These are phyloP conservation scores for Achlya flavicornis DNA, from an alignment of 2,888 invertebrate species.

Conservation along the genomic window DNA sequence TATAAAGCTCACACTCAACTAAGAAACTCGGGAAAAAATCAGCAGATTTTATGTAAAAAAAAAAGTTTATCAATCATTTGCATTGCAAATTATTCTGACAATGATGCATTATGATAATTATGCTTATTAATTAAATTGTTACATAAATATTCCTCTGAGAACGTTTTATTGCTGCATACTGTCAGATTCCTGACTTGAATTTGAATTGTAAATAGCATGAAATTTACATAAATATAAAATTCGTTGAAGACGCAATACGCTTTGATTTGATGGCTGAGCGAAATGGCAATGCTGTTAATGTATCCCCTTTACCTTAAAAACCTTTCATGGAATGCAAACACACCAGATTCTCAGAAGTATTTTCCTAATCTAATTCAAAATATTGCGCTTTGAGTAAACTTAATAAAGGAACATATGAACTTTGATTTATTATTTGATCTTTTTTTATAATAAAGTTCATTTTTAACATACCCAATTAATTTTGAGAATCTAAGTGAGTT, in stretches of 20 bases:
- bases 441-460: background rate
- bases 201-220: slow-evolving; percentile 37
- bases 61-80: no score
- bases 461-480: background rate
- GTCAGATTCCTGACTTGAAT: background rate
- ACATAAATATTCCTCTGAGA: background rate
- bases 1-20: no score
- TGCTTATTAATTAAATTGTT: background rate
- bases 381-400: background rate
- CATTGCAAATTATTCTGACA: no score
- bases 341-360: background rate
- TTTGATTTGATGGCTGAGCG: slow-evolving; percentile 30
- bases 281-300: slow-evolving; percentile 33
- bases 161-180: slow-evolving; percentile 2
- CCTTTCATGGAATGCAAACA: background rate
- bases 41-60: no score
- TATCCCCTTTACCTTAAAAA: slow-evolving; percentile 3
- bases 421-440: background rate
- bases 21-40: no score
- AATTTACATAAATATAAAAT: slow-evolving; percentile 37
- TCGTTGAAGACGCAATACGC: slow-evolving; percentile 29
- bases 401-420: background rate
- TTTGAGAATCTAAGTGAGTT: background rate
- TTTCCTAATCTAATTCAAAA: background rate
- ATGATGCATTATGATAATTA: background rate